These are phyloP conservation scores for Pseudolaguvia tuberculata DNA, from an alignment of 2,113 vertebrate genomes.

Conservation along the genomic window DNA sequence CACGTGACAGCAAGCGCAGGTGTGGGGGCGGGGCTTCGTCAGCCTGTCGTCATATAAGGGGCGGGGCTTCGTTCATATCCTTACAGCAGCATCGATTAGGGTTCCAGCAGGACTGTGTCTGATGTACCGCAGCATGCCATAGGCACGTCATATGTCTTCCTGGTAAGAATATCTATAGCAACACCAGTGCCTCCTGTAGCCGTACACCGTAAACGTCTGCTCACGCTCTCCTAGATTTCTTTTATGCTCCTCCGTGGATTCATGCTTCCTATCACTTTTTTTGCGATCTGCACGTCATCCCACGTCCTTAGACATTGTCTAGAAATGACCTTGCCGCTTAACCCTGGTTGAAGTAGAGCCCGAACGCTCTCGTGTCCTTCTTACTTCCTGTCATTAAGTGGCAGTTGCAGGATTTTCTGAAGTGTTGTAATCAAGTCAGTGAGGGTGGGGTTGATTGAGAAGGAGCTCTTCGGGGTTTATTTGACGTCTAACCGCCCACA, in stretches of 20 bases:
- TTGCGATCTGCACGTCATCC: constrained; percentile 5
- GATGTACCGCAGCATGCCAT: constrained; percentile 26
- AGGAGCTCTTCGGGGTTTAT: constrained; percentile 39
- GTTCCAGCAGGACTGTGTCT: constrained; percentile 23
- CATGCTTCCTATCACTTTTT: background rate
- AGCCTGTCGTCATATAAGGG: too few relatives aligned
- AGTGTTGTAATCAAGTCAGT: constrained; percentile 49
- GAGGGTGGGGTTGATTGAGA: constrained; percentile 51
- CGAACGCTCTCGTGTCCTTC: constrained; percentile 23
- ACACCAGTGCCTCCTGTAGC: constrained; percentile 7
- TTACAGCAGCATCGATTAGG: constrained; percentile 40
- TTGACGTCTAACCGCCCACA: constrained; percentile 36
- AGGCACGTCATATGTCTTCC: constrained; percentile 5
- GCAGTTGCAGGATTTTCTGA: constrained; percentile 34
- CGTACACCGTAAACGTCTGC: background rate
- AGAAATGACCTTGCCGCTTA: constrained; percentile 34
- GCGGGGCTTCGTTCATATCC: too few relatives aligned
- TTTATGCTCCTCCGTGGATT: constrained; percentile 1
- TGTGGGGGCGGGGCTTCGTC: too few relatives aligned
- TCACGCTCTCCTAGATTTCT: constrained; percentile 6
- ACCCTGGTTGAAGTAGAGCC: constrained; percentile 7
- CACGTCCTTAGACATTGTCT: background rate
- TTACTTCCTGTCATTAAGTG: constrained; percentile 38
- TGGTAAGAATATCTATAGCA: constrained; percentile 29
- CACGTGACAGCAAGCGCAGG: too few relatives aligned